phyloP scores from a whole-genome alignment of 2,888 invertebrate species.

The Anorthoa munda region DNA sequence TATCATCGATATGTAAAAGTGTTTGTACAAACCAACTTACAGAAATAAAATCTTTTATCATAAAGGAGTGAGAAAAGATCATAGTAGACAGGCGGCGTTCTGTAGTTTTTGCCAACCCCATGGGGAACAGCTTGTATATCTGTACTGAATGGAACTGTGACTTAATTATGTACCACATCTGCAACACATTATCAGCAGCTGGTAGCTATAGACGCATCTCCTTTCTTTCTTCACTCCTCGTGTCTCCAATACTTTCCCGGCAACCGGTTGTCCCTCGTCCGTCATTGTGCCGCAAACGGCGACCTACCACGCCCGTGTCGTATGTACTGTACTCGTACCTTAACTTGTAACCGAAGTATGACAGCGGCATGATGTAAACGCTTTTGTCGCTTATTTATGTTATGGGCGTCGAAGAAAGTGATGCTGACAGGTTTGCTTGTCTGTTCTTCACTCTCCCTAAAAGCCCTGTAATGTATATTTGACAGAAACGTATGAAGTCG shows the following conservation, averaged over 20 bases:
- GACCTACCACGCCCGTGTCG: conserved; percentile 29
- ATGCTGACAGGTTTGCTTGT: not conserved
- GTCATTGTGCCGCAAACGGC: conserved; percentile 51
- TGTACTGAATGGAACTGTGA: not conserved
- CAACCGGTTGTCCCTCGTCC: conserved; percentile 54
- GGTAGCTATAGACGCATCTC: not conserved
- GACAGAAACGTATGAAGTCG: not conserved
- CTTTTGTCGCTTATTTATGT: conserved; percentile 41
- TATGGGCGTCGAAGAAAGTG: conserved; percentile 12
- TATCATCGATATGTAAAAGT: too few relatives aligned
- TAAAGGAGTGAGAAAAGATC: too few relatives aligned
- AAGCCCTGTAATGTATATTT: not conserved
- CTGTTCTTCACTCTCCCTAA: not conserved
- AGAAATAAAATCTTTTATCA: too few relatives aligned
- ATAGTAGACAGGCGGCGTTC: too few relatives aligned
- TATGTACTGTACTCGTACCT: not conserved
- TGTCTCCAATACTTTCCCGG: conserved; percentile 52
- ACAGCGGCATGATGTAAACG: conserved; percentile 19
- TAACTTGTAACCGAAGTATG: conserved; percentile 5
- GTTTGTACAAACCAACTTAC: too few relatives aligned
- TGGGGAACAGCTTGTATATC: too few relatives aligned
- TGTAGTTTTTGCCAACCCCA: too few relatives aligned
- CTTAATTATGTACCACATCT: not conserved
- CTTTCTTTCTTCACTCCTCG: conserved; percentile 30
- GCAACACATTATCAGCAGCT: not conserved